Evolutionary conservation across 2,888 invertebrate species (phyloP).

Genomic region (Nezara viridula): DNA sequence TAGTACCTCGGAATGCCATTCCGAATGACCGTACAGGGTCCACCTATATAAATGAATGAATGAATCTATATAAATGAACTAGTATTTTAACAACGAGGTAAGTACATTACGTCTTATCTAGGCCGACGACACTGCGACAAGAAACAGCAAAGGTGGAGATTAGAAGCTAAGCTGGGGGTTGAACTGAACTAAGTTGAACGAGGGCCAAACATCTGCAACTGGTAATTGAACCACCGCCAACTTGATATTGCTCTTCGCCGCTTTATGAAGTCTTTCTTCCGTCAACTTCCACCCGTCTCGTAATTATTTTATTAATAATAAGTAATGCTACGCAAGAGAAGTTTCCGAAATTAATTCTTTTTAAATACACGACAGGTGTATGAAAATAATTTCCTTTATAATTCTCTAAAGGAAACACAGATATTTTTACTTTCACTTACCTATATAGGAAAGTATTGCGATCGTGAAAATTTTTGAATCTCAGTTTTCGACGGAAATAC

Average conservation of each 20-base stretch:
- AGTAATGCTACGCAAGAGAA: neutral
- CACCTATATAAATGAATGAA: no score
- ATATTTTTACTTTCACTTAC: no score
- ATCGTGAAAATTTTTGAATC: no score
- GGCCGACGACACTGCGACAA: neutral
- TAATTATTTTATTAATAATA: neutral
- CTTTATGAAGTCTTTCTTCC: neutral
- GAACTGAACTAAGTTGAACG: neutral
- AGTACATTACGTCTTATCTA: neutral
- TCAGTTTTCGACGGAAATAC: no score
- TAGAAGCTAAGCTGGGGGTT: neutral
- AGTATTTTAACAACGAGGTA: neutral
- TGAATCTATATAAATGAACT: no score
- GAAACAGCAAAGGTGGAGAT: neutral
- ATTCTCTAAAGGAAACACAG: no score
- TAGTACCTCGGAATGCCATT: no score
- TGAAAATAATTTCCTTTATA: no score
- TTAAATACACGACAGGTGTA: no score
- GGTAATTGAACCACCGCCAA: neutral
- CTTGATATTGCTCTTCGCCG: neutral
- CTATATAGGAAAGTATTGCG: no score
- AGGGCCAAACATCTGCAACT: neutral
- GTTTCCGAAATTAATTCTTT: neutral
- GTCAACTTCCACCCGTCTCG: neutral
- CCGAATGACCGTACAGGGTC: no score